These are phyloP conservation scores for Lithobates pipiens DNA, from an alignment of 2,797 vertebrate species.

Conservation along the genomic window DNA sequence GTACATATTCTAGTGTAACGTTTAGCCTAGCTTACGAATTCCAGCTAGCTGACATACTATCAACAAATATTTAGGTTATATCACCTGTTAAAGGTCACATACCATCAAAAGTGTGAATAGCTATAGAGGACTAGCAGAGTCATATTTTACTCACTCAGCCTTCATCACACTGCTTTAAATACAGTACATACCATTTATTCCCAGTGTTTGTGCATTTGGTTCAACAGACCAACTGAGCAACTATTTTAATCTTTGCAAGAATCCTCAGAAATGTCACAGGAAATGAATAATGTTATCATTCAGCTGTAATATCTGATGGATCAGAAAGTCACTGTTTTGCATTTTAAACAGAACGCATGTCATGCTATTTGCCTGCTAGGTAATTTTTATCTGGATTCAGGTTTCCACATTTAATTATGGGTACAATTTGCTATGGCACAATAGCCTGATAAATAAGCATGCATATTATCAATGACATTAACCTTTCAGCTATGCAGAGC, in stretches of 20 bases:
- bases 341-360: conserved; percentile 41
- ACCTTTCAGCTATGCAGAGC: conserved; percentile 43
- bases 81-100: too few species aligned
- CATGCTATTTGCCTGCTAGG: conserved; percentile 25
- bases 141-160: too few species aligned
- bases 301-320: conserved; percentile 45
- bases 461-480: conserved; percentile 55
- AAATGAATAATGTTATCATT: conserved; percentile 51
- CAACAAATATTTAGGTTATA: too few species aligned
- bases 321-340: conserved; percentile 28
- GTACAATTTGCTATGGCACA: conserved; percentile 44
- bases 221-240: conserved; percentile 17
- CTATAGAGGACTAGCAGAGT: too few species aligned
- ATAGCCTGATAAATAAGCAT: conserved; percentile 49
- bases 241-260: conserved; percentile 24
- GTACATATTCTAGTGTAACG: too few species aligned
- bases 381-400: conserved; percentile 48
- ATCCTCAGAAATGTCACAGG: conserved; percentile 46
- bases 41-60: too few species aligned
- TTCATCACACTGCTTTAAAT: too few species aligned
- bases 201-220: conserved; percentile 28
- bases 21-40: too few species aligned
- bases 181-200: too few species aligned
- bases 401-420: conserved; percentile 55
- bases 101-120: too few species aligned